Percentiles rank a stretch among this genome's conserved stretches.
Conservation (phyloP, 2,113 vertebrate genomes). For the Sturnira hondurensis region DNA sequence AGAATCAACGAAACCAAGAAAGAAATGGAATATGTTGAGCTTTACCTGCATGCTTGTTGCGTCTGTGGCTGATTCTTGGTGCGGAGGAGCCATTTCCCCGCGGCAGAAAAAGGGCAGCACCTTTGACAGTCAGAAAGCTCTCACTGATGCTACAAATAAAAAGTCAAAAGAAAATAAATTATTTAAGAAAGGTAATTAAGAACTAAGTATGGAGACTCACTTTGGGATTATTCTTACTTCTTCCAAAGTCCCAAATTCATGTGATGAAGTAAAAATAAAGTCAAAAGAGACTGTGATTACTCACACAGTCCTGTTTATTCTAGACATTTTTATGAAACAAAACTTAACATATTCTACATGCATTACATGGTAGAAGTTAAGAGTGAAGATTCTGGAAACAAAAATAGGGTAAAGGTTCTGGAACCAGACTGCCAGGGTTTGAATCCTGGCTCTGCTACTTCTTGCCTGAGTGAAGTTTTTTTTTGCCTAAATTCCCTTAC, state of each 20-base stretch:
- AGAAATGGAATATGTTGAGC: fast-evolving
- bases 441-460: conserved; percentile 6
- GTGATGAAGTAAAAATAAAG: conserved; percentile 26
- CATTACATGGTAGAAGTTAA: background rate
- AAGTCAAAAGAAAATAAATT: conserved; percentile 45
- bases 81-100: conserved; percentile 91
- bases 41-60: conserved; percentile 96
- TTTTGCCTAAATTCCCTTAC: background rate
- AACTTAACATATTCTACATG: background rate
- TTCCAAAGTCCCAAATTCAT: background rate
- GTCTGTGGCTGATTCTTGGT: conserved; percentile 89
- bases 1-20: conserved; percentile 7
- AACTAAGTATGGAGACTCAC: background rate
- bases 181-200: background rate
- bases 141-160: conserved; percentile 91
- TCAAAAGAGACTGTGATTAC: background rate
- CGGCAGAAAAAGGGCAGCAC: conserved; percentile 95
- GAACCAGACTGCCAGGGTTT: background rate
- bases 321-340: conserved; percentile 38
- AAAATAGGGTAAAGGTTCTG: background rate
- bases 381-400: background rate
- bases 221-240: background rate
- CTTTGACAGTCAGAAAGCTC: conserved; percentile 98
- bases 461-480: background rate
- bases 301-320: background rate